Conservation (phyloP, 2,888 invertebrate species). For the Mythimna lalbum region DNA sequence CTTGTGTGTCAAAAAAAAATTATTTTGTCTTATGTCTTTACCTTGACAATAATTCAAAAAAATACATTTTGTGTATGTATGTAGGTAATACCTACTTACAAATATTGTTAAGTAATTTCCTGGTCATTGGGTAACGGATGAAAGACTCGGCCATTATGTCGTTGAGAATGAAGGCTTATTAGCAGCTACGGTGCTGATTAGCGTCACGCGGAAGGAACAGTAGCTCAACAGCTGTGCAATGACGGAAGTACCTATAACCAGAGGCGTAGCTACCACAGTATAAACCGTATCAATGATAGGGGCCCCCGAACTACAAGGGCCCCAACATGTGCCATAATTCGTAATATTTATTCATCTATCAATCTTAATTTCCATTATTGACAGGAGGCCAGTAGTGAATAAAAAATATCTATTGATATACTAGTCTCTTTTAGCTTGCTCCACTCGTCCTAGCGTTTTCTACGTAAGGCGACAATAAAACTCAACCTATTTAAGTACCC, state of each 20-base stretch:
- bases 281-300: no score
- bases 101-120: constrained; percentile 40
- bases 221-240: constrained; percentile 20
- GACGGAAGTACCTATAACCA: constrained; percentile 16
- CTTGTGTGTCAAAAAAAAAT: constrained; percentile 3
- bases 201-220: constrained; percentile 52
- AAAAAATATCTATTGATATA: no score
- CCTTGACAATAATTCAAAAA: constrained; percentile 26
- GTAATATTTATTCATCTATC: no score
- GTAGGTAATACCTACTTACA: neutral
- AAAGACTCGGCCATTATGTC: constrained; percentile 32
- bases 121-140: constrained; percentile 32
- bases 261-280: no score
- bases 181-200: constrained; percentile 43
- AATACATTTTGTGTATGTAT: neutral
- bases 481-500: no score
- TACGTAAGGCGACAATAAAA: no score
- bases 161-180: constrained; percentile 32
- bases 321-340: no score
- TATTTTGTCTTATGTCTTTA: constrained; percentile 8
- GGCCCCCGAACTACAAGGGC: no score
- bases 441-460: no score
- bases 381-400: no score
- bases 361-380: no score
- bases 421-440: no score